Evolutionary conservation across 2,797 vertebrate species (phyloP), one percentile per base, ranked within the genome.

Genomic region (Anniella stebbinsi): DNA sequence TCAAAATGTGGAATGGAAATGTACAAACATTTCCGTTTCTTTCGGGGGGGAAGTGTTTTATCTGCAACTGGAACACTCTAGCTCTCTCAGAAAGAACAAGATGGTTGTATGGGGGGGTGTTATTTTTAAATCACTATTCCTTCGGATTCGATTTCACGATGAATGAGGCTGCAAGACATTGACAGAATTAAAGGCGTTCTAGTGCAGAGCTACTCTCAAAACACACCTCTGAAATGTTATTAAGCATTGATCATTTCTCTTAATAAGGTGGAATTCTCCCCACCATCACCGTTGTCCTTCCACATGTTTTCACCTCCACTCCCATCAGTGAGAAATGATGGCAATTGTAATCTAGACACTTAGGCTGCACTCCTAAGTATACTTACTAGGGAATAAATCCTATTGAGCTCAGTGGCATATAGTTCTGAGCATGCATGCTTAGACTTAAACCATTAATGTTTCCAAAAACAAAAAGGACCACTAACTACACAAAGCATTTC

Each of bases 11-110:
- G 21, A 33, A 54, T 45, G 75, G 87, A 92, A 92, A 94, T 89
- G 94, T 84, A 94, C 54, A 89, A 76, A 96, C 95, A 95, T 94
- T 88, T 95, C 93, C 89, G 93, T 93, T 94, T 93, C 48, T 91
- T 94, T 92, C 92, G 3, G 18, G 18, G 93, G 91, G 95, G 89
- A 90, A 93, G 92, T 78, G 92, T 94, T 89, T 92, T 92, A 93
- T 84, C 87, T 94, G 86, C 86, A 94, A 94, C 92, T 94, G 63
- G 90, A 94, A 69, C 95, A 88, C 91, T 91, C 92, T 93, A 93
- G 76, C 92, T 69, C 90, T 72, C 90, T 85, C 21, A 86, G 91
- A 96, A 96, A 95, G 89, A 23, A 89, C 92, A 90, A 83, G 81
- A 93, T 93, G 51, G 45, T 51, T 51, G 51, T 51, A 8, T 51